These are phyloP conservation scores for Lethocerus indicus DNA, from an alignment of 1,140 invertebrate genomes.

Conservation along the genomic window DNA sequence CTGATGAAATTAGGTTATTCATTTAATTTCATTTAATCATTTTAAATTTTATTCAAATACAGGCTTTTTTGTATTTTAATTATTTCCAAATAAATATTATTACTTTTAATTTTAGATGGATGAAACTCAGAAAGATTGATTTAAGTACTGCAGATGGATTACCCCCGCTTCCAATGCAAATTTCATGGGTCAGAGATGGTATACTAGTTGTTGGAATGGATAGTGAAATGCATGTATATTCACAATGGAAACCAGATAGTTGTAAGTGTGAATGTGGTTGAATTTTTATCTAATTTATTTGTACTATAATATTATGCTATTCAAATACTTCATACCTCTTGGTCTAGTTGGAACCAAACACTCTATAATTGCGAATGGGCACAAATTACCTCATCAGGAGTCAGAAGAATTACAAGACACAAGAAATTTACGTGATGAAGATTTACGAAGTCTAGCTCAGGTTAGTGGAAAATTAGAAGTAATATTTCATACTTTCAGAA, in stretches of 20 bases:
- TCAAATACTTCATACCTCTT: not conserved
- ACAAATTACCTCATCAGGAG: conserved; percentile 24
- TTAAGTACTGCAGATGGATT: conserved; percentile 87
- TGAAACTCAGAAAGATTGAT: conserved; percentile 83
- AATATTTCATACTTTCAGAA: too few species aligned
- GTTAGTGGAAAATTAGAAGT: conserved; percentile 10
- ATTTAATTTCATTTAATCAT: not conserved
- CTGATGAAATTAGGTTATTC: conserved; percentile 61
- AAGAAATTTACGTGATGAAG: conserved; percentile 61
- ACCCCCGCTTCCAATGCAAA: conserved; percentile 91
- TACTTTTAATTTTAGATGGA: conserved; percentile 43
- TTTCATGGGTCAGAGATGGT: conserved; percentile 95
- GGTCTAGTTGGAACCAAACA: conserved; percentile 12
- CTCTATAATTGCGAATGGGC: conserved; percentile 8
- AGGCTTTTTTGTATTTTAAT: not conserved
- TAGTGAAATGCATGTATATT: conserved; percentile 98
- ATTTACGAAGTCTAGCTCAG: conserved; percentile 48
- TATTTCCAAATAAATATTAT: not conserved
- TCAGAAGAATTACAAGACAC: conserved; percentile 49
- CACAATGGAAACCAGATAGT: conserved; percentile 78
- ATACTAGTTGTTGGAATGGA: conserved; percentile 98
- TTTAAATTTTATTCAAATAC: not conserved
- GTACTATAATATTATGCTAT: not conserved
- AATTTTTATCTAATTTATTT: not conserved
- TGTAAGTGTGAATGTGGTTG: conserved; percentile 19